Evolutionary conservation across 37 sponge, comb jelly and placozoan species (phyloP).

Genomic region (Diacarnus erythraeanus): DNA sequence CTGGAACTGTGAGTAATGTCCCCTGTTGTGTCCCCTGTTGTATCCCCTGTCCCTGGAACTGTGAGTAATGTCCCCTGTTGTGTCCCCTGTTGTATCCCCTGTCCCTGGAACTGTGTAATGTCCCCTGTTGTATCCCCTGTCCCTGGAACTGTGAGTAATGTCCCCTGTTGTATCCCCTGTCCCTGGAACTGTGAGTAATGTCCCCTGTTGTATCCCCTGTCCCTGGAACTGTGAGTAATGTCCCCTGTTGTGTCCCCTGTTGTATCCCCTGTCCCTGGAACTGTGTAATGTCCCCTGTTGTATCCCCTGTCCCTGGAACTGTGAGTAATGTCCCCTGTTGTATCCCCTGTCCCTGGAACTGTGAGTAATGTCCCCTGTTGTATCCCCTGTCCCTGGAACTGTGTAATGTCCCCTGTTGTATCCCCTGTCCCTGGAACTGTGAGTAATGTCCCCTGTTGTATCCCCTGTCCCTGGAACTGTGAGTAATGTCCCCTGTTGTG

Average conservation of each 20-base stretch:
- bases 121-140: conserved; percentile 39
- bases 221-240: conserved; percentile 74
- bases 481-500: no score
- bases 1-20: conserved; percentile 75
- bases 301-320: conserved; percentile 69
- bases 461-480: conserved; percentile 74
- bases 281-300: conserved; percentile 40
- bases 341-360: conserved; percentile 69
- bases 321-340: conserved; percentile 39
- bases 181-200: conserved; percentile 74
- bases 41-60: conserved; percentile 69
- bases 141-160: conserved; percentile 74
- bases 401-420: conserved; percentile 48
- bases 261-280: conserved; percentile 67
- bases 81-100: conserved; percentile 23
- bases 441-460: conserved; percentile 23
- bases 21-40: no score
- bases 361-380: conserved; percentile 39
- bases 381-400: conserved; percentile 69
- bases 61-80: no score
- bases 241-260: no score
- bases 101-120: conserved; percentile 75
- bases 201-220: conserved; percentile 36
- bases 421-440: conserved; percentile 74
- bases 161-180: conserved; percentile 36